Evolutionary conservation across 2,888 invertebrate species (phyloP), one percentile per base, ranked within the genome.

Genomic region (Macrosoma leucophasiata): DNA sequence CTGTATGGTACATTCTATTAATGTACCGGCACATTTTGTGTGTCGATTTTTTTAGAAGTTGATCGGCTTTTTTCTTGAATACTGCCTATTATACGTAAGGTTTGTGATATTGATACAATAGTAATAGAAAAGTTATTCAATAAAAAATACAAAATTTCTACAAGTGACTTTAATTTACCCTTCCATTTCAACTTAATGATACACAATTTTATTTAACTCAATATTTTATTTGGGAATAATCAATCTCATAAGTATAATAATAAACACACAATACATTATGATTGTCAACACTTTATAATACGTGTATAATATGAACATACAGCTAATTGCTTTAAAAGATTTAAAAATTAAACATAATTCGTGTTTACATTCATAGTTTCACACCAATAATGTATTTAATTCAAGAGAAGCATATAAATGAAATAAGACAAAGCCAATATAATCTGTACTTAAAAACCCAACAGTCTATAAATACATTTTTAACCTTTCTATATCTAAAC

Each of bases 141-240:
- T 76, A 78, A 78, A 77, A 78, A 66, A 68, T 62, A 75, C 57
- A 81, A 81, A 81, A 79, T 73, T 78, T 77, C 70, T 76, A 77
- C 17, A 19, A 10, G 9, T 20, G 33, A 15, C 24, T 58, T 57
- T 63, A 49, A 48, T 56, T 25, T 17, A 23, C 4, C 14, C 24
- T 32, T 24, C 34, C 14, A 29, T 20, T 21, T 6, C 11, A 28
- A 28, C 4, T 21, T 29, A 30, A 25, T 13, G 33, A 41, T 29
- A 25, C 8, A 24, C 26, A 27, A 13, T 8, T n/a, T n/a, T n/a
- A 19, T 38, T 65, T 67, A 82, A 82, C 78, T 79, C 78, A 81
- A 74, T 81, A 70, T 68, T 78, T 78, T 81, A 82, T 78, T 78
- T 58, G 62, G 72, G 82, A 79, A 71, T 79, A 78, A 77, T 77